Evolutionary conservation across 2,113 vertebrate species (phyloP), one percentile per base, ranked within the genome.

Genomic region (Xyrauchen texanus): DNA sequence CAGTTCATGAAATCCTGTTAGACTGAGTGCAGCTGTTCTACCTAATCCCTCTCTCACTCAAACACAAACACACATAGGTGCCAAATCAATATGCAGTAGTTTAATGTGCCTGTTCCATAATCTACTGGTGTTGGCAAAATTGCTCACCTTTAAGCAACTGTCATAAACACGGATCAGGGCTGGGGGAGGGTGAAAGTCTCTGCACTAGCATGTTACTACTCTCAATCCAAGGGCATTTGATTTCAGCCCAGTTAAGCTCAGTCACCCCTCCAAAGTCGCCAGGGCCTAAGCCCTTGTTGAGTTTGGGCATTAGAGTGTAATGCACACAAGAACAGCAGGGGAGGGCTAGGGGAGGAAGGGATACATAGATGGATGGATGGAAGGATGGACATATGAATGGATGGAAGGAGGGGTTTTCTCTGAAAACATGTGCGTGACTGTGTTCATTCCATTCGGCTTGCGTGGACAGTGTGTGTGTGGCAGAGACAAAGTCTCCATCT

Each of bases 221-320:
- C 84, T 85, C 68, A n/a, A 87, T 89, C 82, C 88, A 89, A 84
- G 85, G 86, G 89, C 88, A 88, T 90, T 86, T 84, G 44, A 83
- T 87, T 88, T 85, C 85, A 88, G 71, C 79, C 80, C 66, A 72
- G 79, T 81, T 92, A 90, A 91, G 86, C 85, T 85, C 78, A 44
- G 42, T 79, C 71, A n/a, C 76, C 82, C 81, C 70, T 68, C 84
- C 79, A 74, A 82, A 87, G 90, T 91, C 88, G 90, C 91, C 92
- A 90, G 76, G 34, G 62, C 67, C 75, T 92, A 91, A 92, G 87
- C 89, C 85, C 86, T 82, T 90, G 90, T 92, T 93, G 91, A 89
- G 90, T 81, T 91, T 90, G 69, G 88, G 90, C 86, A 91, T 93
- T 91, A 92, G 85, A 68, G 75, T 76, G 63, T 91, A 91, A 92